A percentile compares a stretch with the other conserved stretches of the same genome.
These are phyloP conservation scores for Harpalus rufipes DNA, from an alignment of 2,888 invertebrate species.

Conservation along the genomic window DNA sequence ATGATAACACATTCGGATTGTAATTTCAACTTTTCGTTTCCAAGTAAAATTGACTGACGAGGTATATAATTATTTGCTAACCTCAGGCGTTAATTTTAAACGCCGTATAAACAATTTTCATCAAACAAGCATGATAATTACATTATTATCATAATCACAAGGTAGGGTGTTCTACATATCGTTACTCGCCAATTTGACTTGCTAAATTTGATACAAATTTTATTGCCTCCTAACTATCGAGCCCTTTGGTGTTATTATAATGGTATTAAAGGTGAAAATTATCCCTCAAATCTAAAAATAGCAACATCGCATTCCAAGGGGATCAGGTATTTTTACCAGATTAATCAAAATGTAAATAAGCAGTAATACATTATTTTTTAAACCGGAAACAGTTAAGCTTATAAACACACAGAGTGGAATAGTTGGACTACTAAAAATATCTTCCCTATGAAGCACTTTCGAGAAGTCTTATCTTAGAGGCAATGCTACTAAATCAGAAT, in stretches of 20 bases:
- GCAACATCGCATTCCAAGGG: not conserved
- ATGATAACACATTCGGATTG: slow-evolving; percentile 21
- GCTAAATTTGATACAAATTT: slow-evolving; percentile 48
- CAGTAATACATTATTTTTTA: slow-evolving; percentile 19
- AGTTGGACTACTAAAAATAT: slow-evolving; percentile 10
- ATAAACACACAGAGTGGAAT: slow-evolving; percentile 9
- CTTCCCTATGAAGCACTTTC: not conserved
- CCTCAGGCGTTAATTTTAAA: slow-evolving; percentile 43
- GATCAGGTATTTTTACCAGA: slow-evolving; percentile 1
- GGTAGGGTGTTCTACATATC: slow-evolving; percentile 29
- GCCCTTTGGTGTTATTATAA: slow-evolving; percentile 1
- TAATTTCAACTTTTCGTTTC: slow-evolving; percentile 33
- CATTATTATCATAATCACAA: slow-evolving; percentile 54
- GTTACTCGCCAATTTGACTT: slow-evolving; percentile 52
- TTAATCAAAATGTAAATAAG: slow-evolving; percentile 34
- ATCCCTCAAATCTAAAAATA: slow-evolving; percentile 9
- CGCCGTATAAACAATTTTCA: slow-evolving; percentile 43
- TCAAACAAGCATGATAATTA: slow-evolving; percentile 52
- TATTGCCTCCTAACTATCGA: slow-evolving; percentile 16
- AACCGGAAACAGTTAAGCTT: slow-evolving; percentile 37
- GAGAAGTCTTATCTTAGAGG: slow-evolving; percentile 14
- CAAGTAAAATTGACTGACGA: slow-evolving; percentile 12
- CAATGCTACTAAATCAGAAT: slow-evolving; percentile 20
- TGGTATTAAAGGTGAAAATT: slow-evolving; percentile 22
- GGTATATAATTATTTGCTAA: slow-evolving; percentile 26